These are phyloP conservation scores for Anas platyrhynchos DNA, from an alignment of 2,113 vertebrate species.

Conservation along the genomic window DNA sequence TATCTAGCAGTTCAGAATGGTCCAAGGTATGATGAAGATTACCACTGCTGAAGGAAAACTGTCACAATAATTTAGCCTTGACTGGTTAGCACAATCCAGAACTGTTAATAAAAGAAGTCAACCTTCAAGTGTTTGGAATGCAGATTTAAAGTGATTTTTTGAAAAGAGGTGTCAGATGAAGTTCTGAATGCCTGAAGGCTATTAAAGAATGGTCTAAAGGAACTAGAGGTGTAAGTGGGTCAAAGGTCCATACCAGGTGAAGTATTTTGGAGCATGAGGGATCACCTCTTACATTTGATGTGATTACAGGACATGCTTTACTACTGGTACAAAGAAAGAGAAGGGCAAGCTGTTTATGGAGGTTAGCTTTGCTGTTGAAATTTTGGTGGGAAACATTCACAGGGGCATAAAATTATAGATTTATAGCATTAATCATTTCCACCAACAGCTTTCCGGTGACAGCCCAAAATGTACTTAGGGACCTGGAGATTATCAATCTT, in stretches of 20 bases:
- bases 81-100: not conserved
- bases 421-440: not conserved
- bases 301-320: not conserved
- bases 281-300: not conserved
- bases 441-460: not conserved
- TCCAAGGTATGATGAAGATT: not conserved
- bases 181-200: not conserved
- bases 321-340: not conserved
- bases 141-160: not conserved
- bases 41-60: not conserved
- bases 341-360: not conserved
- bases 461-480: not conserved
- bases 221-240: not conserved
- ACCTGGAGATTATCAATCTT: not conserved
- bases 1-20: not conserved
- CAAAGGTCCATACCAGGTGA: not conserved
- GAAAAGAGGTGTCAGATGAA: not conserved
- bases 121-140: not conserved
- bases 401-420: not conserved
- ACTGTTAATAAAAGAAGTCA: not conserved
- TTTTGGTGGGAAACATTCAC: not conserved
- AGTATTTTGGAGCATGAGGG: not conserved
- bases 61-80: not conserved
- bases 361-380: not conserved
- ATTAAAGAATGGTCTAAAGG: not conserved